Percentiles rank a stretch among this genome's conserved stretches.
phyloP scores from a whole-genome alignment of 2,888 invertebrate species.

The Kryphioiulus occultus region DNA sequence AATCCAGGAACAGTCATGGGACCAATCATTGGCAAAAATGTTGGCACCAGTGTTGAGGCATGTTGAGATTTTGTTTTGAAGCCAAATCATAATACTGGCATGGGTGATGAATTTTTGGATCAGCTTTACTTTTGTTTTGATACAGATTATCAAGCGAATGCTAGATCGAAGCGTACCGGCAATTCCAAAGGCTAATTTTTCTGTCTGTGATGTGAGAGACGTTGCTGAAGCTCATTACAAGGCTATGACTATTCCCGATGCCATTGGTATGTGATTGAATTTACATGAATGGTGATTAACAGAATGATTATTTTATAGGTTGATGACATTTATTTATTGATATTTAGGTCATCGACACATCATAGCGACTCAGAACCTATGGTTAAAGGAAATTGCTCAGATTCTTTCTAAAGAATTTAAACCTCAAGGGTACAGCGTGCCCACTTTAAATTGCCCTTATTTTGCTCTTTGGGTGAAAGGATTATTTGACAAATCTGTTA shows the following conservation, averaged over 20 bases:
- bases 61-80: not conserved
- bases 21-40: slow-evolving; percentile 60
- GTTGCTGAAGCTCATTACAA: slow-evolving; percentile 66
- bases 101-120: too few species aligned
- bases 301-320: not conserved
- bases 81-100: too few species aligned
- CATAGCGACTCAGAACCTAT: slow-evolving; percentile 62
- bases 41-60: slow-evolving; percentile 55
- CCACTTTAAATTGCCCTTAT: slow-evolving; percentile 62
- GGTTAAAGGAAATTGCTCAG: slow-evolving; percentile 65
- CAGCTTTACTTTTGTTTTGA: slow-evolving; percentile 48
- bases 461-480: slow-evolving; percentile 61
- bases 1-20: slow-evolving; percentile 66
- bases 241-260: slow-evolving; percentile 64
- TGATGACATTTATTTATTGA: not conserved
- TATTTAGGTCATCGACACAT: slow-evolving; percentile 61
- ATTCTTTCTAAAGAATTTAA: slow-evolving; percentile 65
- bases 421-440: slow-evolving; percentile 64
- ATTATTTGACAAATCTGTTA: slow-evolving; percentile 63
- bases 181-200: slow-evolving; percentile 63
- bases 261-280: slow-evolving; percentile 60
- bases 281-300: not conserved
- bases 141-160: slow-evolving; percentile 55
- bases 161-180: slow-evolving; percentile 61
- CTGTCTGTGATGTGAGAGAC: slow-evolving; percentile 66